These are phyloP conservation scores for Diglossa brunneiventris DNA, from an alignment of 2,113 vertebrate genomes.

Conservation along the genomic window DNA sequence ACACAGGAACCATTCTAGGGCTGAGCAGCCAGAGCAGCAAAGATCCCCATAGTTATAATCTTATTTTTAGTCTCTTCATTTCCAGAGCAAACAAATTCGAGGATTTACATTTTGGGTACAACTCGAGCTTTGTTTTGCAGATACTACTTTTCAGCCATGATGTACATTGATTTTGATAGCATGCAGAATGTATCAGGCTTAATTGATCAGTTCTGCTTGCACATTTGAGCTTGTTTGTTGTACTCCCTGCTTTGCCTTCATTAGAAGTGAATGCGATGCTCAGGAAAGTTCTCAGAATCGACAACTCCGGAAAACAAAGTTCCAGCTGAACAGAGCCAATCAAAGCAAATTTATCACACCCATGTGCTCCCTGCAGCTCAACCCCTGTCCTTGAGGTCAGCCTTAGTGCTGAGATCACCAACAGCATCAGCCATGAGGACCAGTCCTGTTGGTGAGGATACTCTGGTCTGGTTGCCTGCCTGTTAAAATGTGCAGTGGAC, in stretches of 20 bases:
- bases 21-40: neutral
- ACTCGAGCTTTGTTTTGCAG: neutral
- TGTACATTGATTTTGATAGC: neutral
- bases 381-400: neutral
- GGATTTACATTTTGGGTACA: neutral
- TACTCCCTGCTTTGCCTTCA: neutral
- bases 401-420: neutral
- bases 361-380: neutral
- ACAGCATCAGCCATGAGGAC: neutral
- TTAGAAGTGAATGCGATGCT: neutral
- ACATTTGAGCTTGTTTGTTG: neutral
- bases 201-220: neutral
- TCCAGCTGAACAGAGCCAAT: neutral
- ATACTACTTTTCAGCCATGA: neutral
- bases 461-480: neutral
- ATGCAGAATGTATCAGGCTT: neutral
- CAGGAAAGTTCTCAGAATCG: constrained; percentile 8
- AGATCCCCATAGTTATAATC: neutral
- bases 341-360: neutral
- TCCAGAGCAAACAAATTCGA: neutral
- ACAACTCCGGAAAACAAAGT: neutral
- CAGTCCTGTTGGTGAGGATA: neutral
- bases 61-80: neutral
- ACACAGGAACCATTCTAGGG: neutral
- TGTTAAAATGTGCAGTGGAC: neutral